Evolutionary conservation across 2,888 invertebrate species (phyloP).

Genomic region (Thyatira batis): DNA sequence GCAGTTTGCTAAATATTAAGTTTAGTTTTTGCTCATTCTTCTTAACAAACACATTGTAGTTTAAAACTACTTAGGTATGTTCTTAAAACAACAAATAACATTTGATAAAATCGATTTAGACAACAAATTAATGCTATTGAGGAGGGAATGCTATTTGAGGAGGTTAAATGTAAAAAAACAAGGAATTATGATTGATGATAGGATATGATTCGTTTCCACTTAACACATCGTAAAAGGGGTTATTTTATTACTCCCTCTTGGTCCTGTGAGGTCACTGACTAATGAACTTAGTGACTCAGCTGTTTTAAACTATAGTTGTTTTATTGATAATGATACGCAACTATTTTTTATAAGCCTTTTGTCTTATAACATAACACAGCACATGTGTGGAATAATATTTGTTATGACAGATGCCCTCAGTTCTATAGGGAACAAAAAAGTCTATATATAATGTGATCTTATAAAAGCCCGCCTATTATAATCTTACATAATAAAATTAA

Average conservation of each 20-base stretch:
- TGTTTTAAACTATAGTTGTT: conserved; percentile 59
- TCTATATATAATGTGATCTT: no score
- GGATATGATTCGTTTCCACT: conserved; percentile 79
- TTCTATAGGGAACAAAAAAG: no score
- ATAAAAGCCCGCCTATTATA: no score
- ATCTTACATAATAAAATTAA: no score
- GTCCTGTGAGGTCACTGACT: conserved; percentile 72
- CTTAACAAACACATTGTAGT: no score
- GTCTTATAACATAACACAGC: conserved; percentile 5
- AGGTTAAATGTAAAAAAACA: conserved; percentile 50
- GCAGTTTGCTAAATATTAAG: no score
- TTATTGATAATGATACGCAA: conserved; percentile 47
- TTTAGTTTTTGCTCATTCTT: no score
- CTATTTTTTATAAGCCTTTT: conserved; percentile 28
- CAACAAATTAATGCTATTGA: conserved; percentile 53
- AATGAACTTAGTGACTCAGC: conserved; percentile 72
- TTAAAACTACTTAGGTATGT: no score
- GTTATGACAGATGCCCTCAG: no score
- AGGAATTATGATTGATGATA: conserved; percentile 79
- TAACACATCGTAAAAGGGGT: conserved; percentile 78
- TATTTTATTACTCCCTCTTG: conserved; percentile 75
- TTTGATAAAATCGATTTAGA: conserved; percentile 17
- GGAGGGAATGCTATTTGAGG: conserved; percentile 49
- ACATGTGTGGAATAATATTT: background rate
- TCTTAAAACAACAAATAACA: conserved; percentile 11